Evolutionary conservation across 2,797 vertebrate genomes (phyloP), one percentile per base, ranked within the genome.

Genomic region (Siniperca scherzeri): DNA sequence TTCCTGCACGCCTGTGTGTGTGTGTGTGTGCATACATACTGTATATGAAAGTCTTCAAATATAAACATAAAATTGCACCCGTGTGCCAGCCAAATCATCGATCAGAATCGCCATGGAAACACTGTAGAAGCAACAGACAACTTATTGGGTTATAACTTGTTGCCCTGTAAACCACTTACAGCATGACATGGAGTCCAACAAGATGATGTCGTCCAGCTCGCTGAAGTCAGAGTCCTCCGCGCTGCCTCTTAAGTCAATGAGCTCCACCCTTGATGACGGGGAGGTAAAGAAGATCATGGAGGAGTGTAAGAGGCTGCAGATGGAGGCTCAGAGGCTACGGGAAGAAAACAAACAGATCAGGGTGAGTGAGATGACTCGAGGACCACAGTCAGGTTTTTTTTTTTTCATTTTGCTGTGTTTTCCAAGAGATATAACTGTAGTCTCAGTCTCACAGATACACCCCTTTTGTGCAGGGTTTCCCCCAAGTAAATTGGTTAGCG

Each of bases 251-350:
- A 99, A 99, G 95, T 96, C 97, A 78, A 85, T 97, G 96, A 97
- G 97, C 91, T 97, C 97, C 89, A 96, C 97, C 92, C 93, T 99
- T 85, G 98, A 99, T 85, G 98, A 99, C 61, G 91, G 94, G 2
- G 98, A 99, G 92, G 97, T 98, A 78, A 99, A 97, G 96, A 99
- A 97, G 95, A 95, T 99, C 94, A 97, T 98, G 97, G 98, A 99
- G 84, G 98, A 99, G 61, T 99, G 97, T 89, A 98, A 97, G 96
- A 96, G 97, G 95, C 96, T 99, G 95, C 98, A 99, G 93, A 94
- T 96, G 83, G 98, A 99, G 93, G 96, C 99, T 81, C 98, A 99
- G 94, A 96, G 98, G 95, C 97, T 99, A 95, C 96, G 97, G 92
- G 98, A 99, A 94, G 98, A 99, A 96, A 98, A 98, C 96, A 97